Percentiles rank a stretch among this genome's conserved stretches.
Conservation (phyloP, 1,140 invertebrate species). For the Copidosoma floridanum region DNA sequence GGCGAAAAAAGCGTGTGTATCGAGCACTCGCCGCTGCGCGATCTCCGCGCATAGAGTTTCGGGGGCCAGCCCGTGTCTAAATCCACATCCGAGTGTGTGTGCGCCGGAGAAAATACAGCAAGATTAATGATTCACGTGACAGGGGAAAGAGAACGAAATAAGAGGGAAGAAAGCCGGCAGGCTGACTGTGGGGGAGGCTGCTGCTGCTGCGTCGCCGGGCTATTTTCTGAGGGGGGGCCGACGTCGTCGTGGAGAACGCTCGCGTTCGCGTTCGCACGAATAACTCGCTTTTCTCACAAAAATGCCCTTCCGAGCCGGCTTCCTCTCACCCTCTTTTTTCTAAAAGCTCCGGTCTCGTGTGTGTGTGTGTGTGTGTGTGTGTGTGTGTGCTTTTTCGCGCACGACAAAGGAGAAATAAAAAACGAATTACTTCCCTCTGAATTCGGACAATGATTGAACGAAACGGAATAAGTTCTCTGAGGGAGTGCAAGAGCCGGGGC, state of each 20-base stretch:
- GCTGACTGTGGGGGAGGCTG: slow-evolving; percentile 31
- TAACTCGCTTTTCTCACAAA: slow-evolving; percentile 47
- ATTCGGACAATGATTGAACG: slow-evolving; percentile 23
- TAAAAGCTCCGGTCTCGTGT: slow-evolving; percentile 24
- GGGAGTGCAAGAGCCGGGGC: too few relatives aligned
- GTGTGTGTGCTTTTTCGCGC: too few relatives aligned
- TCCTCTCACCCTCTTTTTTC: background rate
- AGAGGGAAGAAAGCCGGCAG: slow-evolving; percentile 32
- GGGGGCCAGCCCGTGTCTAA: slow-evolving; percentile 49
- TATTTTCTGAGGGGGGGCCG: slow-evolving; percentile 34
- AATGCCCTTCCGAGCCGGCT: slow-evolving; percentile 29
- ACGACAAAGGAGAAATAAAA: slow-evolving; percentile 28
- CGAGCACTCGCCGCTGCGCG: slow-evolving; percentile 21
- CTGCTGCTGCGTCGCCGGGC: slow-evolving; percentile 26
- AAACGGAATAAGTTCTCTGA: slow-evolving; percentile 2
- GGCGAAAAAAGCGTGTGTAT: slow-evolving; percentile 23
- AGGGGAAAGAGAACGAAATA: slow-evolving; percentile 42
- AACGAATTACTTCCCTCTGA: slow-evolving; percentile 27
- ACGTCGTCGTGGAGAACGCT: slow-evolving; percentile 25
- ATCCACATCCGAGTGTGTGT: slow-evolving; percentile 56
- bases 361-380: too few relatives aligned
- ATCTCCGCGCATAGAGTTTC: slow-evolving; percentile 38
- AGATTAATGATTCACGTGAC: slow-evolving; percentile 57
- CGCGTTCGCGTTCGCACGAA: slow-evolving; percentile 39
- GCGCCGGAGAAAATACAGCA: slow-evolving; percentile 55